phyloP scores from a whole-genome alignment of 2,113 vertebrate genomes.

The Carettochelys insculpta region DNA sequence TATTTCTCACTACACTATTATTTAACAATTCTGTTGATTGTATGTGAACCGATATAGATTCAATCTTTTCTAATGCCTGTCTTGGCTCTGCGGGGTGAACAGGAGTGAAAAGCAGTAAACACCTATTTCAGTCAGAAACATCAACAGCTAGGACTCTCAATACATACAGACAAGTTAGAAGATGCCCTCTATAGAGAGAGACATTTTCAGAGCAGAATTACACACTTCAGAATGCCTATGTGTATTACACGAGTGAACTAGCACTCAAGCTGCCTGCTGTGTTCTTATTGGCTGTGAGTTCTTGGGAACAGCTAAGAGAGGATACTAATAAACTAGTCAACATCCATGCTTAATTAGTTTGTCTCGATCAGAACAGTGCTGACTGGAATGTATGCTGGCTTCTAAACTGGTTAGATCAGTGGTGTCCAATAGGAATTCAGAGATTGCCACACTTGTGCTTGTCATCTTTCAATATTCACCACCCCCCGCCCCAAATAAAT shows the following conservation, averaged over 20 bases:
- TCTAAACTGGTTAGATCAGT: neutral
- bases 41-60: accelerated
- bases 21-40: neutral
- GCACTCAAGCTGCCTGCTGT: accelerated
- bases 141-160: neutral
- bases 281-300: accelerated
- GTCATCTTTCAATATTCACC: no score
- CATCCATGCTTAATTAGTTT: neutral
- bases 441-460: no score
- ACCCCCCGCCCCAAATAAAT: no score
- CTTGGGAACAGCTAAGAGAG: neutral
- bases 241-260: accelerated
- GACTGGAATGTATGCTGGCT: neutral
- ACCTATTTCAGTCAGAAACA: neutral
- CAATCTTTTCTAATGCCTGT: neutral
- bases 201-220: neutral
- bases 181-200: neutral
- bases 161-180: neutral
- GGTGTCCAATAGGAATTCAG: no score
- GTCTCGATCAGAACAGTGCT: neutral
- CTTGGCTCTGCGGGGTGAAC: neutral
- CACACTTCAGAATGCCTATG: neutral
- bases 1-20: neutral
- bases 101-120: neutral
- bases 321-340: neutral